A percentile compares a stretch with the other conserved stretches of the same genome.
phyloP scores from a whole-genome alignment of 2,113 vertebrate species.

The Dunckerocampus dactyliophorus region DNA sequence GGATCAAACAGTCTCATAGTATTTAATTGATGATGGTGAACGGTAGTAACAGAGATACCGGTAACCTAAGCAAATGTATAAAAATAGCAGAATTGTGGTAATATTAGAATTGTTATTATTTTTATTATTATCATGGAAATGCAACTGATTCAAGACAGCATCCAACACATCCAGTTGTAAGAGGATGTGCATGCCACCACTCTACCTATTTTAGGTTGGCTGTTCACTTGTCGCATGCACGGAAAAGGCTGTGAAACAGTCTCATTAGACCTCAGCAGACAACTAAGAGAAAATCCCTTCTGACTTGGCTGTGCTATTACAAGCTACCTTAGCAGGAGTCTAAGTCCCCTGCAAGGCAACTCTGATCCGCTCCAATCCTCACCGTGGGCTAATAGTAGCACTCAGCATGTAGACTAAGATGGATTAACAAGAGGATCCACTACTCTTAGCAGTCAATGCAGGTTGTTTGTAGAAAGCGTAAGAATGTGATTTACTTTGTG shows the following conservation, averaged over 20 bases:
- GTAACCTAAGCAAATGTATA: not conserved
- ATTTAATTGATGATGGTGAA: not conserved
- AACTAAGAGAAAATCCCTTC: constrained; percentile 29
- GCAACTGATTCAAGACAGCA: not conserved
- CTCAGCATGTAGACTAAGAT: constrained; percentile 39
- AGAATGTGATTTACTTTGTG: constrained; percentile 3
- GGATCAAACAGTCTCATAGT: not conserved
- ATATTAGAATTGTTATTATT: no score
- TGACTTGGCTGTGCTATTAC: constrained; percentile 35
- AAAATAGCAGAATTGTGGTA: not conserved
- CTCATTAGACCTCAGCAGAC: constrained; percentile 30
- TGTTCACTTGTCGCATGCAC: constrained; percentile 9
- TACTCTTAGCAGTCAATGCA: constrained; percentile 18
- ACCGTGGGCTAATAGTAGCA: constrained; percentile 43
- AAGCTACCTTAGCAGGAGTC: constrained; percentile 44
- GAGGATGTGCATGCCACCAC: constrained; percentile 11
- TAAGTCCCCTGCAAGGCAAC: constrained; percentile 43
- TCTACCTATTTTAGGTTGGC: constrained; percentile 10
- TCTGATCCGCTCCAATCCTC: constrained; percentile 57
- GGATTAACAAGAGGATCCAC: constrained; percentile 23
- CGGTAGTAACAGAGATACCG: no score
- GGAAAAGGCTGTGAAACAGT: constrained; percentile 26
- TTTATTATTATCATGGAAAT: no score
- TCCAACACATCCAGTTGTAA: not conserved
- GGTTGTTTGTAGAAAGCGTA: constrained; percentile 5